Evolutionary conservation across 2,888 invertebrate genomes (phyloP).

Genomic region (Antheraea yamamai): DNA sequence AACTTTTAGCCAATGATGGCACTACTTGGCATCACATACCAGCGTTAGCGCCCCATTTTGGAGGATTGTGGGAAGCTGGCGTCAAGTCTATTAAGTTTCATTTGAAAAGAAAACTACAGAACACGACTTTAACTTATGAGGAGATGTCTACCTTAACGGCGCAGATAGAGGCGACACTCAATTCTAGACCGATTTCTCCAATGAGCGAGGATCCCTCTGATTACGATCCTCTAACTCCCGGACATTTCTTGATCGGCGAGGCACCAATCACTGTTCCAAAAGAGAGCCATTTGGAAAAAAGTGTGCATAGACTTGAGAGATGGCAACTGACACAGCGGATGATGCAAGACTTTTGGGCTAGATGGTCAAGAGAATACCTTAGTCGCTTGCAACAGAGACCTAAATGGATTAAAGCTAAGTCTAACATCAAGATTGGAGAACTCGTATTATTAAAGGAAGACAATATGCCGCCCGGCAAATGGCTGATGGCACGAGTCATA

Average conservation of each 20-base stretch:
- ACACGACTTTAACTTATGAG: too few relatives aligned
- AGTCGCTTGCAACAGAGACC: conserved; percentile 30
- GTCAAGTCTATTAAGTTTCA: too few relatives aligned
- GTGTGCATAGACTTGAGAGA: conserved; percentile 25
- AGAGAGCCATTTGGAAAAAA: conserved; percentile 23
- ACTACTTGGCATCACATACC: too few relatives aligned
- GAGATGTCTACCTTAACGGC: too few relatives aligned
- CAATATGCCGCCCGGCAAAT: conserved; percentile 32
- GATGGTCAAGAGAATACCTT: conserved; percentile 33
- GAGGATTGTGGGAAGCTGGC: too few relatives aligned
- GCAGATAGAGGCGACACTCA: too few relatives aligned
- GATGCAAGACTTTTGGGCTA: conserved; percentile 33
- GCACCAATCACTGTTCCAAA: conserved; percentile 27
- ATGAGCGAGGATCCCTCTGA: too few relatives aligned
- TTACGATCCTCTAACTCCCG: conserved; percentile 32
- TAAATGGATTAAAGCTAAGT: conserved; percentile 29
- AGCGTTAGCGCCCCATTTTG: too few relatives aligned
- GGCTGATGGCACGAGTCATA: conserved; percentile 32
- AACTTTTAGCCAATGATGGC: not conserved
- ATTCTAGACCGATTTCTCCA: too few relatives aligned
- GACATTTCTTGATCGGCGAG: conserved; percentile 37
- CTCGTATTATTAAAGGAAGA: conserved; percentile 35
- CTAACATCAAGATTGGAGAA: conserved; percentile 32
- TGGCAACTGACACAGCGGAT: conserved; percentile 35
- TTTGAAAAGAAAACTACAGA: too few relatives aligned